Evolutionary conservation across 2,113 vertebrate genomes (phyloP).

Genomic region (Fulmarus glacialis): DNA sequence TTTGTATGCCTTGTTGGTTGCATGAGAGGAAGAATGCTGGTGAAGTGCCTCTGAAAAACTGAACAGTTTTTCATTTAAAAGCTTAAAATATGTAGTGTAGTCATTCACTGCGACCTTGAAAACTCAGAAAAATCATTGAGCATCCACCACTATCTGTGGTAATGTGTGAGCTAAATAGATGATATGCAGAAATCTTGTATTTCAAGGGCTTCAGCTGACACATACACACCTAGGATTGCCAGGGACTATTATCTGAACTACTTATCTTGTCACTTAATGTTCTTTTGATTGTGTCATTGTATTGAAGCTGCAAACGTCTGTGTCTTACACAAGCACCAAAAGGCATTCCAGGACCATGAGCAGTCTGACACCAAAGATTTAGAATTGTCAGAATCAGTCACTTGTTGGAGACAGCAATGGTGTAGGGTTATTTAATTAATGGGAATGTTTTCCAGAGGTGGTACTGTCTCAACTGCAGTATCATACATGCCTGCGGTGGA

Average conservation of each 20-base stretch:
- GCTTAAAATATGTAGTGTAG: background rate
- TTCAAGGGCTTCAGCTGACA: background rate
- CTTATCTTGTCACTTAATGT: conserved; percentile 15
- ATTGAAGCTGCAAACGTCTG: background rate
- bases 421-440: background rate
- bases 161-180: background rate
- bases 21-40: background rate
- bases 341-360: background rate
- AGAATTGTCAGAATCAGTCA: background rate
- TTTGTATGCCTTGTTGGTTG: background rate
- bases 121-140: background rate
- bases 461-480: background rate
- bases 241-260: background rate
- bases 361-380: background rate
- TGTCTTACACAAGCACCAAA: background rate
- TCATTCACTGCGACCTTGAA: background rate
- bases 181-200: background rate
- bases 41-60: background rate
- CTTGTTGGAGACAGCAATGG: background rate
- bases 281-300: background rate
- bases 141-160: background rate
- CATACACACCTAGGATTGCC: background rate
- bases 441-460: background rate
- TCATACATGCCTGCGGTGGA: background rate
- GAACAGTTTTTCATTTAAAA: background rate